Percentiles rank a stretch among this genome's conserved stretches.
phyloP scores from a whole-genome alignment of 2,113 vertebrate genomes.

The Podarcis cretensis region DNA sequence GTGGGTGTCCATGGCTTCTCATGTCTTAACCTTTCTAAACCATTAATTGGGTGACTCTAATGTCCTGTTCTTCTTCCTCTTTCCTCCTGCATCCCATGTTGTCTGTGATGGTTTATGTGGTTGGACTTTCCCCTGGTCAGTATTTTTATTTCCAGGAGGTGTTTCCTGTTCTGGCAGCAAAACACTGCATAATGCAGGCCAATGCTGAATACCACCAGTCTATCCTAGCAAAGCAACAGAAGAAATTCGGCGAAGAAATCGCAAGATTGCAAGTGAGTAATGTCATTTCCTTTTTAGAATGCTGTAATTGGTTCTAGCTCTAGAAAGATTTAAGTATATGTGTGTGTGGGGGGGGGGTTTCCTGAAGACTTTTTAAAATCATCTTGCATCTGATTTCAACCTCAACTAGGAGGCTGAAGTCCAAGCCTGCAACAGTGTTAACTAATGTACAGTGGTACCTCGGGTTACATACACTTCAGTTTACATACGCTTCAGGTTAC shows the following conservation, averaged over 20 bases:
- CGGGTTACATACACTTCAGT: no score
- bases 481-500: no score
- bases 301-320: no score
- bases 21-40: constrained; percentile 76
- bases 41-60: constrained; percentile 83
- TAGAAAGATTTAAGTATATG: neutral
- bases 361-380: neutral
- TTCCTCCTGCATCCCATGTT: constrained; percentile 88
- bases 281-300: neutral
- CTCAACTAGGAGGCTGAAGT: neutral
- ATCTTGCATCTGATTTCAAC: neutral
- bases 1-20: constrained; percentile 69
- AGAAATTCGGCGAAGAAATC: constrained; percentile 97
- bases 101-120: constrained; percentile 90
- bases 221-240: constrained; percentile 92
- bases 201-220: constrained; percentile 95
- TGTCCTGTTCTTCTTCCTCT: constrained; percentile 92
- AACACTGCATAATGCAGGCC: constrained; percentile 98
- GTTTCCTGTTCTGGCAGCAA: constrained; percentile 95
- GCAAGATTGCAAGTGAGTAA: constrained; percentile 89
- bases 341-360: rapidly evolving
- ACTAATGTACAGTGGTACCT: no score
- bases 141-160: constrained; percentile 99
- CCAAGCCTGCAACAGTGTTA: neutral
- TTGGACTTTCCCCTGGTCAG: constrained; percentile 97